Base-by-base conservation (phyloP, 1,140 invertebrate species). In the Orius laevigatus region DNA sequence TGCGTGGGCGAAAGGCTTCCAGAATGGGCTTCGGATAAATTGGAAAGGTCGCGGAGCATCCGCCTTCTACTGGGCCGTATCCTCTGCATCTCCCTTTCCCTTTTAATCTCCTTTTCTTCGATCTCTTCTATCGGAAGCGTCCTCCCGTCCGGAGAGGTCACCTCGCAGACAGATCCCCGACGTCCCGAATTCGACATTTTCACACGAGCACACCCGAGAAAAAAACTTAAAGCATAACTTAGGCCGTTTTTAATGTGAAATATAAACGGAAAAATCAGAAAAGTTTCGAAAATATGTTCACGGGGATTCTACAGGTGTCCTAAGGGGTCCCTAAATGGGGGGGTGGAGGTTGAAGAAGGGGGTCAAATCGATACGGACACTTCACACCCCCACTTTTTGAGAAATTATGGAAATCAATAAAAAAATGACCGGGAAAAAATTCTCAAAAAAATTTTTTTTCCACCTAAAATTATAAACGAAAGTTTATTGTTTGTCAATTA, bases 91-190 rank as follows among this genome's bases (percentile, higher is more conserved):
- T 25, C 25, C 25, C 25, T 25, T 25, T 25, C 25, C 25, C 25
- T 25, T 25, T 25, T 25, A 8, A 25, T 25, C 25, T 25, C 25
- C 25, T 14, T 11, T 32, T 32, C 43, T 45, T 45, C 43, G 9
- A 45, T 10, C 20, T 51, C 49, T 3, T 51, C 49, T 10, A 51
- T 38, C n/a, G 41, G 36, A 3, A 42, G 20, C 5, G 49, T 51
- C 34, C 44, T 32, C 1, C 49, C 49, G 38, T 51, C 49, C 19
- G 49, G 43, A 20, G 49, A 46, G n/a, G 49, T 51, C 36, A 51
- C 43, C 31, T 51, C 49, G 34, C 49, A 51, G 16, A 46, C 36
- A 9, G 43, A 46, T n/a, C 49, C 44, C 10, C 49, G 19, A 11
- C 49, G 36, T 16, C 43, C 19, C 16, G 25, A 25, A 34, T 49